A percentile compares a stretch with the other conserved stretches of the same genome.
phyloP scores from a whole-genome alignment of 2,113 vertebrate genomes.

The Stomatorhinus ivindoensis region DNA sequence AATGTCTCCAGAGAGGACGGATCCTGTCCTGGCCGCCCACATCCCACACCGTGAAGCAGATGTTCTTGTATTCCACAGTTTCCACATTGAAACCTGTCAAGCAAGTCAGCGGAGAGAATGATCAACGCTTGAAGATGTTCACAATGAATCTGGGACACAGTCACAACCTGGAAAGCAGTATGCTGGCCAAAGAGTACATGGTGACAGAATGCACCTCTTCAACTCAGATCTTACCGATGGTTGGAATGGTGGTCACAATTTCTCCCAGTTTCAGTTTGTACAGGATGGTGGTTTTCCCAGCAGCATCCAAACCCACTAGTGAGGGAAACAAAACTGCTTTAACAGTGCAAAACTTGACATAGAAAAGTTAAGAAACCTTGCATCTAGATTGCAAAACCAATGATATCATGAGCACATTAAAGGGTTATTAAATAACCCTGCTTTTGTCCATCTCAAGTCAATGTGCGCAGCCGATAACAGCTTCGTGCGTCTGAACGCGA shows the following conservation, averaged over 20 bases:
- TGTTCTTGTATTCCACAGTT: slow-evolving; percentile 85
- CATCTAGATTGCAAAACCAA: background rate
- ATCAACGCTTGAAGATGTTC: background rate
- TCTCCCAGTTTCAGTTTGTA: slow-evolving; percentile 90
- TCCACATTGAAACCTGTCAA: slow-evolving; percentile 79
- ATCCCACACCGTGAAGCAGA: slow-evolving; percentile 86
- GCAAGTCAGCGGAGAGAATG: too few species aligned
- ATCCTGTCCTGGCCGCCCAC: slow-evolving; percentile 88
- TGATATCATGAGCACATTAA: background rate
- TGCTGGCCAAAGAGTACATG: background rate
- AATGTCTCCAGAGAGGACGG: slow-evolving; percentile 81
- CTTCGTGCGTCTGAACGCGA: background rate
- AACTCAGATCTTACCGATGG: slow-evolving; percentile 66
- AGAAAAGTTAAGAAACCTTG: background rate
- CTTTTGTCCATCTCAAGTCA: background rate
- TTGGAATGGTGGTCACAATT: slow-evolving; percentile 90
- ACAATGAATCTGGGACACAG: background rate
- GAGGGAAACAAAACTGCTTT: background rate
- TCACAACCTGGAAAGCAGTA: background rate
- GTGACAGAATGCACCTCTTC: background rate
- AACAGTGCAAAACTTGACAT: background rate
- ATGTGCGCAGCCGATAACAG: background rate
- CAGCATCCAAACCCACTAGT: slow-evolving; percentile 82
- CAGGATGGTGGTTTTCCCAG: slow-evolving; percentile 89
- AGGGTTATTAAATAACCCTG: background rate